A percentile compares a stretch with the other conserved stretches of the same genome.
These are phyloP conservation scores for Nomia melanderi DNA, from an alignment of 1,140 invertebrate species.

Conservation along the genomic window DNA sequence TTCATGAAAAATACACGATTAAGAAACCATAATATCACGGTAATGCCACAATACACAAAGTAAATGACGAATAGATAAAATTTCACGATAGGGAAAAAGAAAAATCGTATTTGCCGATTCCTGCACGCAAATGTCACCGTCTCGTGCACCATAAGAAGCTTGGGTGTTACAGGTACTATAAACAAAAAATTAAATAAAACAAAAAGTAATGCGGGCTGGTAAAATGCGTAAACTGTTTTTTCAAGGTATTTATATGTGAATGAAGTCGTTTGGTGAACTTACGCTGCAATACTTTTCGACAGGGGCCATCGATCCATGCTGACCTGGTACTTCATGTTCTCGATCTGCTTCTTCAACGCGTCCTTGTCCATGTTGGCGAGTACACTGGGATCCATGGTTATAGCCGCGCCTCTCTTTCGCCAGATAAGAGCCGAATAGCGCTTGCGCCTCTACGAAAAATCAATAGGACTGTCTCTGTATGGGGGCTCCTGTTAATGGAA, in stretches of 20 bases:
- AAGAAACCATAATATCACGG: background rate
- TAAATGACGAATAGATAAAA: background rate
- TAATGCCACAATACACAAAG: background rate
- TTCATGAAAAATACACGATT: background rate
- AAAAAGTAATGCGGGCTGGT: background rate
- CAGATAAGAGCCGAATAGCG: slow-evolving; percentile 72
- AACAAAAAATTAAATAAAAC: background rate
- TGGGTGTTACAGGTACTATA: background rate
- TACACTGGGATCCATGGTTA: slow-evolving; percentile 93
- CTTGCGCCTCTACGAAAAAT: slow-evolving; percentile 78
- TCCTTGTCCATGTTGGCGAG: slow-evolving; percentile 97
- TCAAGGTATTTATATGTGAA: background rate
- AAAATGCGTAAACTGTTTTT: too few relatives aligned
- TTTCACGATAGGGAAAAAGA: too few relatives aligned
- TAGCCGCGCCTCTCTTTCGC: slow-evolving; percentile 78
- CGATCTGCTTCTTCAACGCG: slow-evolving; percentile 97
- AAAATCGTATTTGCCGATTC: too few relatives aligned
- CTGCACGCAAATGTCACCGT: background rate
- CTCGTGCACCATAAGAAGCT: background rate
- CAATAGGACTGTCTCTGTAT: slow-evolving; percentile 70
- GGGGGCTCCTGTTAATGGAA: slow-evolving; percentile 45
- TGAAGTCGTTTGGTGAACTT: slow-evolving; percentile 83
- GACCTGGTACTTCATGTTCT: slow-evolving; percentile 97
- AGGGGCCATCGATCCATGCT: slow-evolving; percentile 97
- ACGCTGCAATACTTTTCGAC: slow-evolving; percentile 96